Evolutionary conservation across 2,888 invertebrate species (phyloP).

Genomic region (Conomelus anceps): DNA sequence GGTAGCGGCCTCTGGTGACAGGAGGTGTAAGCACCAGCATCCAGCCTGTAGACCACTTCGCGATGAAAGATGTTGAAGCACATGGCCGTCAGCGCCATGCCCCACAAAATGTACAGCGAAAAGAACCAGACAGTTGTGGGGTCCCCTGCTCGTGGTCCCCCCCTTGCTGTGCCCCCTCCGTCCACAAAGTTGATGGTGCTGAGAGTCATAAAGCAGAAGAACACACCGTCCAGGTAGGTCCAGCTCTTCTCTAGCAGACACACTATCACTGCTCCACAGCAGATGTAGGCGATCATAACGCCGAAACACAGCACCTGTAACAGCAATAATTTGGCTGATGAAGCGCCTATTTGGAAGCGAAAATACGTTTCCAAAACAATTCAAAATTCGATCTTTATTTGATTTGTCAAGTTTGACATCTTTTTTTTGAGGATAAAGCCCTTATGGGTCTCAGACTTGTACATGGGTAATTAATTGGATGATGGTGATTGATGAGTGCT

Average conservation of each 20-base stretch:
- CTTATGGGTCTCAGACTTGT: too few relatives aligned
- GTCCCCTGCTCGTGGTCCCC: conserved; percentile 15
- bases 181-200: conserved; percentile 24
- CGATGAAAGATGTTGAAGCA: conserved; percentile 85
- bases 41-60: conserved; percentile 76
- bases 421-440: too few relatives aligned
- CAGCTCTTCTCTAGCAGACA: conserved; percentile 80
- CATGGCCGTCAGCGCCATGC: conserved; percentile 83
- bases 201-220: conserved; percentile 92
- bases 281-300: conserved; percentile 86
- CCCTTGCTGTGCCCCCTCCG: conserved; percentile 9
- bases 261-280: conserved; percentile 81
- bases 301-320: conserved; percentile 82
- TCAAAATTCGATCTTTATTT: too few relatives aligned
- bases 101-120: conserved; percentile 78
- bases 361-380: too few relatives aligned
- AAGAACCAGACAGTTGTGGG: conserved; percentile 74
- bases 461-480: too few relatives aligned
- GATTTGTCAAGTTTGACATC: too few relatives aligned
- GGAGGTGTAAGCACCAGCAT: conserved; percentile 37
- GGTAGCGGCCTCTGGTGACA: neutral
- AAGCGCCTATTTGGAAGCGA: too few relatives aligned
- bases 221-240: conserved; percentile 81
- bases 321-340: too few relatives aligned
- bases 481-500: too few relatives aligned